Evolutionary conservation across 2,113 vertebrate species (phyloP), one percentile per base, ranked within the genome.

Genomic region (Alces alces): DNA sequence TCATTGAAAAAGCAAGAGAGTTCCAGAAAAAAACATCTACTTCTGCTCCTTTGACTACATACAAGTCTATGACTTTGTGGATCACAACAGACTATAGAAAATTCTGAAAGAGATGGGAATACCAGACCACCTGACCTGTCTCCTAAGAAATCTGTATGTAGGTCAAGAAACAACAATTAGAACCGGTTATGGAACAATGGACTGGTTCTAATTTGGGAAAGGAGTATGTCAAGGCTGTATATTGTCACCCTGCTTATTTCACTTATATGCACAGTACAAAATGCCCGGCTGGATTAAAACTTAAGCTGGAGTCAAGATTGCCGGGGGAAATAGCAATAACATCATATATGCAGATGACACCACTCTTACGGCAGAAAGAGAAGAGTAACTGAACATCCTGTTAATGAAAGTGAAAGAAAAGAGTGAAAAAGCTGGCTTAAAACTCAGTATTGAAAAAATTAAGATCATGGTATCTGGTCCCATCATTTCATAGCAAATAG

Each of bases 261-360:
- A 70, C n/a, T 39, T 39, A 36, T 39, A 39, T 70, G 66, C 66
- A 39, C n/a, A 23, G 66, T 70, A 23, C 66, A 70, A 70, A 70
- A 70, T 70, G n/a, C 19, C 5, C 1, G n/a, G 66, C 19, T 70
- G n/a, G 66, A 70, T 70, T 70, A n/a, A 70, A 70, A 70, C 66
- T 23, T 70, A 6, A 70, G n/a, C 64, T 70, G 21, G 66, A 70
- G 39, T 70, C 19, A 70, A 70, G 64, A 21, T 4, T 70, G 64
- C 17, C 0, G 0, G n/a, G 9, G 36, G 9, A 70, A 70, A 23
- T 1, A 39, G 66, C 19, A 39, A 6, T 39, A 70, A 70, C 19
- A 39, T 70, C 19, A 39, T 70, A 39, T 39, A 70, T 23, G 66
- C n/a, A 70, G n/a, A 70, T 23, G 66, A 70, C 21, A 70, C n/a